Evolutionary conservation across 2,113 vertebrate genomes (phyloP).

Genomic region (Pterocles orientalis): DNA sequence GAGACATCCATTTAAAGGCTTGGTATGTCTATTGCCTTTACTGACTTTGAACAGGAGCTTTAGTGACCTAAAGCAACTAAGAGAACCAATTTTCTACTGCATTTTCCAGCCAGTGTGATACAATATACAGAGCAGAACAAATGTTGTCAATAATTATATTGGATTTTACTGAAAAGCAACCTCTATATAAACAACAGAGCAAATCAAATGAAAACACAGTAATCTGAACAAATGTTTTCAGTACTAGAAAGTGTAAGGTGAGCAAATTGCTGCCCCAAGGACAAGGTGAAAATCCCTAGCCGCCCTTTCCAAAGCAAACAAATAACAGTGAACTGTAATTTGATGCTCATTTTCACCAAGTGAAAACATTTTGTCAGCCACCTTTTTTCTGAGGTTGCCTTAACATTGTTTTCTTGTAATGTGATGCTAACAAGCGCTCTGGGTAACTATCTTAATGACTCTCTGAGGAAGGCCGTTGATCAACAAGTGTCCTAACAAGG

Average conservation of each 20-base stretch:
- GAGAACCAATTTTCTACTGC: neutral
- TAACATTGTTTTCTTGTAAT: neutral
- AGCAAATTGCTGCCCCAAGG: neutral
- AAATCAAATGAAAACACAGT: neutral
- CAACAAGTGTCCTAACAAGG: neutral
- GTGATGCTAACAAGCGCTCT: neutral
- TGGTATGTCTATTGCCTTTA: neutral
- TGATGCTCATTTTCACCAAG: neutral
- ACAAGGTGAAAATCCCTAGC: neutral
- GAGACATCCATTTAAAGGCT: neutral
- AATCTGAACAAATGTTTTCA: conserved; percentile 17
- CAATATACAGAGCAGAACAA: neutral
- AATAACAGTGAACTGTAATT: neutral
- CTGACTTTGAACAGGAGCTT: neutral
- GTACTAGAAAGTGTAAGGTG: neutral
- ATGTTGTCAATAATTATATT: neutral
- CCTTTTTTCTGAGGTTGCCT: neutral
- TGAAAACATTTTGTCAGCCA: neutral
- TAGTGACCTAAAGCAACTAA: neutral
- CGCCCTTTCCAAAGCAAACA: neutral
- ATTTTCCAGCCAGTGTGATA: neutral
- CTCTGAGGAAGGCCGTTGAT: neutral
- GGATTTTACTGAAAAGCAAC: neutral
- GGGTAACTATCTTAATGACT: neutral
- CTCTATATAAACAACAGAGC: neutral